Evolutionary conservation across 2,113 vertebrate species (phyloP), one percentile per base, ranked within the genome.

Genomic region (Mus pahari): DNA sequence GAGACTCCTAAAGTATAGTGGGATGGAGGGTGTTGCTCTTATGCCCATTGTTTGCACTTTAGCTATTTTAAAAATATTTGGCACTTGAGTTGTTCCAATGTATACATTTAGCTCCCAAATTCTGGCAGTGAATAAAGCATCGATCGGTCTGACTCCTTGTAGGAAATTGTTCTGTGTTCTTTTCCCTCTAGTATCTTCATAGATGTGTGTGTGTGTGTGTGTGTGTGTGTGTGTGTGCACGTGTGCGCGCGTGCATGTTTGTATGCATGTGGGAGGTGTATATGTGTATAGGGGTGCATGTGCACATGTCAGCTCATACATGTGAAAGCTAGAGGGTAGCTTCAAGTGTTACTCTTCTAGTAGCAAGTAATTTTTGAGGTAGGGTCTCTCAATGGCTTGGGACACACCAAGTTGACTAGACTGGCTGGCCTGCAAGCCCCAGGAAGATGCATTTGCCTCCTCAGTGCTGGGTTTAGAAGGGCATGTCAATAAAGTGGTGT

Each of bases 21-120:
- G 12, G 36, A 11, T 53, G 11, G 12, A 5, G 1, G 1, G 13
- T 19, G 6, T 22, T 92, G 28, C 91, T 90, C 50, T 36, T 24
- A 0, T 0, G 0, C 17, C 26, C 14, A 13, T 7, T 28, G 12
- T 13, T 17, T 39, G 7, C n/a, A 58, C 19, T 53, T 58, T 42
- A 9, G 11, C 24, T 39, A 2, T 33, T 36, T 22, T 22, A 24
- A 87, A n/a, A 1, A 2, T 3, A 0, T 24, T 10, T 45, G 11
- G 36, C 3, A 12, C 24, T 14, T 53, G 9, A 62, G 10, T 60
- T 73, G 17, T 60, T 4, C 53, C 16, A 22, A 22, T 42, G 17
- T 3, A 7, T 1, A 0, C 12, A 3, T 53, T 12, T 42, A 3
- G 9, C 19, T 13, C 62, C 19, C 58, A 78, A n/a, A 22, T 82